Evolutionary conservation across 2,113 vertebrate species (phyloP).

Genomic region (Pachypanchax playfairii): DNA sequence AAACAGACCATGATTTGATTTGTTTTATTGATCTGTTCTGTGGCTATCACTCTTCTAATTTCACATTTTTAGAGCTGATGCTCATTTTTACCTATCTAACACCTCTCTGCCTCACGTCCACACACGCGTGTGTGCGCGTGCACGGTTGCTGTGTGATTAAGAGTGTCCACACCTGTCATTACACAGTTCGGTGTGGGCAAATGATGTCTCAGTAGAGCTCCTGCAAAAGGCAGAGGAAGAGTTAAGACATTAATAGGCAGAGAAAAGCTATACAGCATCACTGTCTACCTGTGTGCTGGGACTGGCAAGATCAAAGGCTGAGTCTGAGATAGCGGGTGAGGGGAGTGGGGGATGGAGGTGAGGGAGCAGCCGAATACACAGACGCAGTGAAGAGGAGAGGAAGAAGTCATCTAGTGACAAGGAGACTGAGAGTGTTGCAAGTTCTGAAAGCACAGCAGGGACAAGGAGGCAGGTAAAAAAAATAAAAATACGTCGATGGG

Average conservation of each 20-base stretch:
- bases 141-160: constrained; percentile 55
- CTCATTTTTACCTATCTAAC: constrained; percentile 33
- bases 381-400: constrained; percentile 50
- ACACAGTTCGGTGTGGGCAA: constrained; percentile 33
- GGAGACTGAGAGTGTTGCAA: constrained; percentile 67
- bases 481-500: constrained; percentile 40
- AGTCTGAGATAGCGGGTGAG: constrained; percentile 33
- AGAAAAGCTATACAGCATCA: constrained; percentile 68
- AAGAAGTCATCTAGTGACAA: constrained; percentile 69
- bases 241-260: constrained; percentile 75
- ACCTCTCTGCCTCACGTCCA: constrained; percentile 5
- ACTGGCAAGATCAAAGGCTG: constrained; percentile 71
- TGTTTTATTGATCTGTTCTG: constrained; percentile 21
- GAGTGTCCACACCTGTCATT: constrained; percentile 61
- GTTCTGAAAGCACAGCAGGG: constrained; percentile 62
- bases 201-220: constrained; percentile 70
- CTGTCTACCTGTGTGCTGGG: constrained; percentile 69
- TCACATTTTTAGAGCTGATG: constrained; percentile 33
- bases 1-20: constrained; percentile 6
- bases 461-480: constrained; percentile 53
- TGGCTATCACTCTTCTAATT: constrained; percentile 20
- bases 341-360: constrained; percentile 17
- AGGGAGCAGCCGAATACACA: constrained; percentile 49
- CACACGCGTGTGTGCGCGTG: constrained; percentile 12
- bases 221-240: constrained; percentile 63